Percentiles rank a stretch among this genome's conserved stretches.
Conservation (phyloP, 2,113 vertebrate genomes). For the Odocoileus virginianus region DNA sequence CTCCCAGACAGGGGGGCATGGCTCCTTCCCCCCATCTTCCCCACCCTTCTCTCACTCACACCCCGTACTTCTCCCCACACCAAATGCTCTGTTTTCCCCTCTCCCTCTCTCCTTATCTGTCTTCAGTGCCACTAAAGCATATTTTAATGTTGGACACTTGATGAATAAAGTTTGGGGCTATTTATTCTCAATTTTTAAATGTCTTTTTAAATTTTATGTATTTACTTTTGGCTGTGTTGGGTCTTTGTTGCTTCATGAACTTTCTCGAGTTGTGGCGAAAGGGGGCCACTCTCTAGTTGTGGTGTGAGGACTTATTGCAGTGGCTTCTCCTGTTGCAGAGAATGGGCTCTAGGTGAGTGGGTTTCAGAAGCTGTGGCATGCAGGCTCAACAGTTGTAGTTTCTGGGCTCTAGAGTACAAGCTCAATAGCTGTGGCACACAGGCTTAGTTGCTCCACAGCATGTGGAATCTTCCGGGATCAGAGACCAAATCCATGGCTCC, state of each 20-base stretch:
- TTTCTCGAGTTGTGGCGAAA: background rate
- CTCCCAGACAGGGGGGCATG: accelerated
- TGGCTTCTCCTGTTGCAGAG: background rate
- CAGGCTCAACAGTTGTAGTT: background rate
- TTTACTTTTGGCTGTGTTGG: background rate
- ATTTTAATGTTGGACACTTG: background rate
- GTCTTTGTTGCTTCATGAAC: background rate
- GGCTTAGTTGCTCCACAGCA: background rate
- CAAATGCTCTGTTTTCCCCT: background rate
- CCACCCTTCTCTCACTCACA: background rate
- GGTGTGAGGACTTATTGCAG: background rate
- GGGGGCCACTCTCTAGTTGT: background rate
- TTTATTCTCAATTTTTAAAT: background rate
- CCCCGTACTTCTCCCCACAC: background rate
- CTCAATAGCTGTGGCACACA: background rate
- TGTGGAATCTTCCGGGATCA: background rate
- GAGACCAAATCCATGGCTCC: background rate
- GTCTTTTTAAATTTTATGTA: background rate
- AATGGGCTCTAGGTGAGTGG: background rate
- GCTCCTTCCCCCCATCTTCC: background rate
- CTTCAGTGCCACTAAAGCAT: background rate
- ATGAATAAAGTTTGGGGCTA: background rate
- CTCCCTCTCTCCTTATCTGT: background rate
- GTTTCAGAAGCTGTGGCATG: background rate
- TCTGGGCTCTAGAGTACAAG: background rate